These are phyloP conservation scores for Patella depressa DNA, from an alignment of 2,888 invertebrate species.

Conservation along the genomic window DNA sequence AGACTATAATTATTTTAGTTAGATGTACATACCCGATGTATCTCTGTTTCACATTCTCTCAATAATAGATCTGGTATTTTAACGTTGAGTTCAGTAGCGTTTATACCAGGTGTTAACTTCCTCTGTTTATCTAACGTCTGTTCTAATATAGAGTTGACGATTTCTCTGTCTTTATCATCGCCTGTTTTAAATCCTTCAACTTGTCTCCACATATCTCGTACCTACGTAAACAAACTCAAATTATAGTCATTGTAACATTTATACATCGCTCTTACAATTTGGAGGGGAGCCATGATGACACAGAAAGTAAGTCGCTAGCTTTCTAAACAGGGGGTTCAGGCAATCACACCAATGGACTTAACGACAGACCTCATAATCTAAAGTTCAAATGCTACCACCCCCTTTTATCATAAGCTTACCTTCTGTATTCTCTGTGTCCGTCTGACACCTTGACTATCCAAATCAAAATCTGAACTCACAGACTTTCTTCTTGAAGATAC, in stretches of 20 bases:
- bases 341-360: too few species aligned
- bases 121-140: constrained; percentile 50
- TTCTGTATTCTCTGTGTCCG: constrained; percentile 59
- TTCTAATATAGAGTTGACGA: constrained; percentile 62
- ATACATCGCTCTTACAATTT: background rate
- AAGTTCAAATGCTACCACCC: too few species aligned
- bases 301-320: too few species aligned
- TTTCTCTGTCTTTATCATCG: constrained; percentile 49
- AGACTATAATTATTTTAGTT: too few species aligned
- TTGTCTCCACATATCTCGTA: constrained; percentile 60
- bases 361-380: too few species aligned
- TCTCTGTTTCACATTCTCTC: constrained; percentile 63
- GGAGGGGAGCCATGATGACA: too few species aligned
- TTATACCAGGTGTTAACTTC: constrained; percentile 33
- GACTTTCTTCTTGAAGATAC: constrained; percentile 37
- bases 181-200: constrained; percentile 51
- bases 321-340: too few species aligned
- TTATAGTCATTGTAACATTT: background rate
- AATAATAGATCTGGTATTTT: constrained; percentile 65
- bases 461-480: constrained; percentile 50
- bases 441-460: constrained; percentile 52
- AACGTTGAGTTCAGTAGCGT: constrained; percentile 57
- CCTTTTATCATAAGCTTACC: constrained; percentile 34
- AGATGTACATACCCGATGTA: constrained; percentile 54
- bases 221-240: constrained; percentile 36